Conservation (phyloP, 92 coral and sea anemone genomes). For the Parazoanthus atlanticus region DNA sequence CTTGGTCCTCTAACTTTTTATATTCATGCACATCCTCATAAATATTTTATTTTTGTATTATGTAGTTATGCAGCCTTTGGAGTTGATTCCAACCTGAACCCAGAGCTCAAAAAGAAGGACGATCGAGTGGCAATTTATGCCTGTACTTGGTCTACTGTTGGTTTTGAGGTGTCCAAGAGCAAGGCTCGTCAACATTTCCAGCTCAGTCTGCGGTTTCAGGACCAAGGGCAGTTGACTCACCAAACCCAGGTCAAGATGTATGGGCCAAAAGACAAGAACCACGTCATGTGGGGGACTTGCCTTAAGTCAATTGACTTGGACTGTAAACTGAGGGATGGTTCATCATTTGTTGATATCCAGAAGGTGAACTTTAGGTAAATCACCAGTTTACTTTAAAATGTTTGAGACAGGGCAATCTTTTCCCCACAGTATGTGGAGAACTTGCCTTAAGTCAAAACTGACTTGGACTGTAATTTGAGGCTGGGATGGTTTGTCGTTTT, state of each 20-base stretch:
- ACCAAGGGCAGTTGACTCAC: conserved; percentile 66
- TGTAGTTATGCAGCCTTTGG: conserved; percentile 79
- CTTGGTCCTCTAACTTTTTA: no score
- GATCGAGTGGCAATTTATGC: conserved; percentile 62
- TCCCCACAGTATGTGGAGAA: conserved; percentile 87
- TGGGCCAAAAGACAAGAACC: conserved; percentile 85
- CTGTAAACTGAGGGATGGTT: conserved; percentile 76
- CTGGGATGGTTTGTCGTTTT: conserved; percentile 65
- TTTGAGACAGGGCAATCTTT: no score
- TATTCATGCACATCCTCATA: no score
- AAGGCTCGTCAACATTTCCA: conserved; percentile 79
- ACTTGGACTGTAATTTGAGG: conserved; percentile 65
- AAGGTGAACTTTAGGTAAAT: conserved; percentile 69
- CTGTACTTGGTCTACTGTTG: conserved; percentile 84
- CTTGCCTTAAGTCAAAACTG: conserved; percentile 75
- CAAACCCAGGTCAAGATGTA: conserved; percentile 91
- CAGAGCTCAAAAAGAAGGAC: conserved; percentile 77
- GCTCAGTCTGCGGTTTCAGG: conserved; percentile 73
- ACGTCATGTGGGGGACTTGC: conserved; percentile 92
- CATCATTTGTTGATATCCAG: conserved; percentile 67
- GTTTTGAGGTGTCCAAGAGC: conserved; percentile 76
- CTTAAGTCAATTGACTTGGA: conserved; percentile 85
- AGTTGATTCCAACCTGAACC: conserved; percentile 68
- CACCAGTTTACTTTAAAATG: background rate
- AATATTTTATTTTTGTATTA: background rate